Percentiles rank a stretch among this genome's conserved stretches.
phyloP scores from a whole-genome alignment of 2,797 vertebrate species.

The Psittacula derbiana region DNA sequence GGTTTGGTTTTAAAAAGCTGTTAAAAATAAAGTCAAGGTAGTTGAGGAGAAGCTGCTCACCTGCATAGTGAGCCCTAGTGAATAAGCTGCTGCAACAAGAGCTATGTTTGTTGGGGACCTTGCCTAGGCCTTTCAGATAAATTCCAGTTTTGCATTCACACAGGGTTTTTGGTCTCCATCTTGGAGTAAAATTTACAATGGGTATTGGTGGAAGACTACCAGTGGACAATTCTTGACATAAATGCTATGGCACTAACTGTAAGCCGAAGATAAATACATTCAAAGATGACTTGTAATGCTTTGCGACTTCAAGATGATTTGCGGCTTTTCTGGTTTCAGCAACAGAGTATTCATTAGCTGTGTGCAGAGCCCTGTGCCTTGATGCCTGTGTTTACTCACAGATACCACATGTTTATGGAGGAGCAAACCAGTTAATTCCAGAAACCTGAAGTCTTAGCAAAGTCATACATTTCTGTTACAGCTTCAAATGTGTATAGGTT shows the following conservation, averaged over 20 bases:
- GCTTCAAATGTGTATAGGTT: background rate
- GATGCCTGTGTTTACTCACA: slow-evolving; percentile 14
- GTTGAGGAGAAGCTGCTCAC: background rate
- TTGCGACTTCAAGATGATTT: slow-evolving; percentile 32
- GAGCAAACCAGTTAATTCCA: background rate
- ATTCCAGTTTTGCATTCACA: background rate
- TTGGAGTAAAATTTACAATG: background rate
- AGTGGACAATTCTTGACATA: background rate
- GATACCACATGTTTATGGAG: background rate
- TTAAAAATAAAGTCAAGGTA: background rate
- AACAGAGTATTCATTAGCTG: background rate
- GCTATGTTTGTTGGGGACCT: background rate
- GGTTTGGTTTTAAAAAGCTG: background rate
- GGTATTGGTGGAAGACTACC: slow-evolving; percentile 9
- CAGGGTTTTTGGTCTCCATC: background rate
- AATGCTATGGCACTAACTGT: background rate
- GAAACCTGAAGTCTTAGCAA: background rate
- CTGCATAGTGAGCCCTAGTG: background rate
- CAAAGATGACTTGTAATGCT: background rate
- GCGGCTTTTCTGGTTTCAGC: slow-evolving; percentile 26
- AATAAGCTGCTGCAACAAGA: background rate
- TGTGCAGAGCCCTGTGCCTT: background rate
- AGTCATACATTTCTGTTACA: background rate
- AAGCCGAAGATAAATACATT: slow-evolving; percentile 26
- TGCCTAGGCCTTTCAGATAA: background rate